Evolutionary conservation across 2,888 invertebrate species (phyloP).

Genomic region (Apomyelois bistriatella): DNA sequence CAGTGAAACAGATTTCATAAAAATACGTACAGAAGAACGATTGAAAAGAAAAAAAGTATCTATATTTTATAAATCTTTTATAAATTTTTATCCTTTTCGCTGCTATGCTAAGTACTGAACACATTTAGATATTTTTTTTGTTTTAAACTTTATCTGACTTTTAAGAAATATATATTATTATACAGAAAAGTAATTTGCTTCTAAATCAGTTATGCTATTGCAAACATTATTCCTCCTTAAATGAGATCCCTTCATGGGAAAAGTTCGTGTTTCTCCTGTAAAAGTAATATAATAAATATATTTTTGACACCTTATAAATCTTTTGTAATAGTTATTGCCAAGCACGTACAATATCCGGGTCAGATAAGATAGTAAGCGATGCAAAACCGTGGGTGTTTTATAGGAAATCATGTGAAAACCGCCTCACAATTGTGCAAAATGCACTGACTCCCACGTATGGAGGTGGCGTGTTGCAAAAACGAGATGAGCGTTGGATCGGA

Average conservation of each 20-base stretch:
- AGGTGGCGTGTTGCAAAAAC: conserved; percentile 40
- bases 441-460: conserved; percentile 44
- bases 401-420: conserved; percentile 60
- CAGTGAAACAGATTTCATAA: not conserved
- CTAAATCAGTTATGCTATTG: too few species aligned
- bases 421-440: conserved; percentile 38
- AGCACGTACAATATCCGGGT: conserved; percentile 16
- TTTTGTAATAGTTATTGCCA: not conserved
- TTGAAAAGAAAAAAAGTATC: not conserved
- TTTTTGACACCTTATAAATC: not conserved
- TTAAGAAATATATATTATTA: too few species aligned
- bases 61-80: not conserved
- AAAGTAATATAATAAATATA: not conserved
- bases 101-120: too few species aligned
- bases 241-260: too few species aligned
- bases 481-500: conserved; percentile 47
- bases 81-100: too few species aligned
- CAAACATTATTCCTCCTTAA: too few species aligned
- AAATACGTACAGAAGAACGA: not conserved
- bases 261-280: too few species aligned
- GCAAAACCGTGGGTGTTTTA: conserved; percentile 45
- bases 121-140: too few species aligned
- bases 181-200: too few species aligned
- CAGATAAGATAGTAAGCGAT: conserved; percentile 27
- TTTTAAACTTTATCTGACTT: too few species aligned